Percentiles rank a stretch among this genome's conserved stretches.
Evolutionary conservation across 2,888 invertebrate species (phyloP).

Genomic region (Brachylomia viminalis): DNA sequence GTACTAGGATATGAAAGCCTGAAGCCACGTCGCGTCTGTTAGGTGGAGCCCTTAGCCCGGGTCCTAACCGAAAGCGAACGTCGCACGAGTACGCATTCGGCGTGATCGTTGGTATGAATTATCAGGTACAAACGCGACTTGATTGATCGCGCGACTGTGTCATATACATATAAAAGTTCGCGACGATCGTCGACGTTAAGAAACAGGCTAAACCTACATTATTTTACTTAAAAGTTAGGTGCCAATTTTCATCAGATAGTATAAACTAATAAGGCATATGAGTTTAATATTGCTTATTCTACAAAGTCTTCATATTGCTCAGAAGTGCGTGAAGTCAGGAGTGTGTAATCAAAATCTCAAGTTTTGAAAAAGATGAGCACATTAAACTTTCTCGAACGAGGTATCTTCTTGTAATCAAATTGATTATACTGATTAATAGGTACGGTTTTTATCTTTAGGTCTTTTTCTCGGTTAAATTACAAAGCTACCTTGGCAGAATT

Average conservation of each 20-base stretch:
- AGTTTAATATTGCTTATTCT: slow-evolving; percentile 19
- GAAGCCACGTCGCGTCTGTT: no score
- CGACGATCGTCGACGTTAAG: no score
- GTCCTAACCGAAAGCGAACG: no score
- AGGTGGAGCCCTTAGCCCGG: no score
- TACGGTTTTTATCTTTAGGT: background rate
- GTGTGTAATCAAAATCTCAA: slow-evolving; percentile 23
- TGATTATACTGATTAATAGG: slow-evolving; percentile 12
- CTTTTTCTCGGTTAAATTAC: background rate
- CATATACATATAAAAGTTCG: no score
- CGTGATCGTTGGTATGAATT: no score
- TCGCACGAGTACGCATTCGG: no score
- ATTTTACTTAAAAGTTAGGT: no score
- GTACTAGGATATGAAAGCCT: background rate
- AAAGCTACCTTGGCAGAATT: background rate
- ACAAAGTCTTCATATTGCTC: background rate
- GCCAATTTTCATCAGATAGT: background rate
- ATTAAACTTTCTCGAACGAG: background rate
- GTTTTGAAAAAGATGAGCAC: background rate
- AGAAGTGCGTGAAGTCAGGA: background rate
- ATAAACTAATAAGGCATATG: background rate
- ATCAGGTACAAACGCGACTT: no score
- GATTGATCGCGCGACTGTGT: no score
- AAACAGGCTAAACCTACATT: no score
- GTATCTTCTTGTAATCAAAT: background rate